phyloP scores from a whole-genome alignment of 2,113 vertebrate species.

The Axis porcinus region DNA sequence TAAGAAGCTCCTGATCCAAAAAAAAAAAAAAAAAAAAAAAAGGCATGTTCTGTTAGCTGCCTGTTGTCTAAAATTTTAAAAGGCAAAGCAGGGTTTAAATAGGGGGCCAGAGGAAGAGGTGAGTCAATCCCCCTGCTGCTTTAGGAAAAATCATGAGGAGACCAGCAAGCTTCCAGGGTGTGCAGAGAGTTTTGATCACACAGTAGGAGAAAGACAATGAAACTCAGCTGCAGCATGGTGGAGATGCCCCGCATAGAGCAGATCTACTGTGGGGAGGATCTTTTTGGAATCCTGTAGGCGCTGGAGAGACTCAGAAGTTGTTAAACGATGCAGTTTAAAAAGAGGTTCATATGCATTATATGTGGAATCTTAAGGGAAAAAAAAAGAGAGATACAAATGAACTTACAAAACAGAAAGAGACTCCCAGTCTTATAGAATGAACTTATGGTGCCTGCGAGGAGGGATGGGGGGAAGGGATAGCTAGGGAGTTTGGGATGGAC shows the following conservation, averaged over 20 bases:
- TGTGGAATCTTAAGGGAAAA: background rate
- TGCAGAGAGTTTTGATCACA: background rate
- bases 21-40: background rate
- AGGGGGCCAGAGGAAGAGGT: background rate
- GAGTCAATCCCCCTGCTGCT: background rate
- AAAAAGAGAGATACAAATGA: background rate
- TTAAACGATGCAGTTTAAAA: background rate
- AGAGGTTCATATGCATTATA: background rate
- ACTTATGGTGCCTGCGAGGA: background rate
- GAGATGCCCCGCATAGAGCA: background rate
- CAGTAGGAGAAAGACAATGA: background rate
- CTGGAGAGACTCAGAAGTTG: background rate
- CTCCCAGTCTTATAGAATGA: background rate
- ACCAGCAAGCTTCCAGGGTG: background rate
- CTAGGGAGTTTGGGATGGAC: background rate
- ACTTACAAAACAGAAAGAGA: background rate
- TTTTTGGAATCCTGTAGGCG: background rate
- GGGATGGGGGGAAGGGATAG: background rate
- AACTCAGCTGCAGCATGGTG: rapidly evolving
- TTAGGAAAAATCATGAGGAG: background rate
- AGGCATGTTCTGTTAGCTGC: background rate
- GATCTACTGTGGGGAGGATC: background rate
- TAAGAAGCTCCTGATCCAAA: background rate
- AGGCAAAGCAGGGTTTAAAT: background rate
- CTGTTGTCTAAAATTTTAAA: background rate